Percentiles rank a stretch among this genome's conserved stretches.
Conservation (phyloP, 2,113 vertebrate genomes). For the Nyctereutes procyonoides region DNA sequence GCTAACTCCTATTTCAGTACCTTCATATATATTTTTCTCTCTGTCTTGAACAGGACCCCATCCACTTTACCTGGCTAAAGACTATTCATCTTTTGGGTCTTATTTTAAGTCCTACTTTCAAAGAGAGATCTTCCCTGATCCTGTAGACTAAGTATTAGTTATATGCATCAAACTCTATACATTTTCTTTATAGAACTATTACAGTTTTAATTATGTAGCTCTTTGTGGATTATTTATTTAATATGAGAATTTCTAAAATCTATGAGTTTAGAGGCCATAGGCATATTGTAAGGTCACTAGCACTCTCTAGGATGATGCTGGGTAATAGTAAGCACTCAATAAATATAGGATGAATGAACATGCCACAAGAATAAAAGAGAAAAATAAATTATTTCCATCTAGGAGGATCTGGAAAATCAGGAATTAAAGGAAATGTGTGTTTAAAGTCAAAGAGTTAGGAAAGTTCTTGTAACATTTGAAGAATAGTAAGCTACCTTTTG, state of each 20-base stretch:
- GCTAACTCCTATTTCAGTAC: neutral
- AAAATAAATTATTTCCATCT: neutral
- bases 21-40: neutral
- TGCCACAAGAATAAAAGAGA: neutral
- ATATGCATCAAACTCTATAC: neutral
- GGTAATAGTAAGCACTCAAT: neutral
- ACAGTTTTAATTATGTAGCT: neutral
- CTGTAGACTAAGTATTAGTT: neutral
- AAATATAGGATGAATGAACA: neutral
- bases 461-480: neutral
- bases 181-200: constrained; percentile 1
- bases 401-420: neutral
- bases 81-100: neutral
- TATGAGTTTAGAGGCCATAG: neutral
- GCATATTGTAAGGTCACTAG: neutral
- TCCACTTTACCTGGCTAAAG: neutral
- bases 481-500: neutral
- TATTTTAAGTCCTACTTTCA: constrained; percentile 10
- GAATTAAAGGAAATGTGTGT: neutral
- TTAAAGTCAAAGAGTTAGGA: neutral
- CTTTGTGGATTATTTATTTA: neutral
- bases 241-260: neutral
- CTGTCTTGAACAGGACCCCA: neutral
- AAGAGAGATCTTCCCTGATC: neutral
- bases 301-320: neutral